Evolutionary conservation across 2,888 invertebrate species (phyloP), one percentile per base, ranked within the genome.

Genomic region (Pegoplata infirma): DNA sequence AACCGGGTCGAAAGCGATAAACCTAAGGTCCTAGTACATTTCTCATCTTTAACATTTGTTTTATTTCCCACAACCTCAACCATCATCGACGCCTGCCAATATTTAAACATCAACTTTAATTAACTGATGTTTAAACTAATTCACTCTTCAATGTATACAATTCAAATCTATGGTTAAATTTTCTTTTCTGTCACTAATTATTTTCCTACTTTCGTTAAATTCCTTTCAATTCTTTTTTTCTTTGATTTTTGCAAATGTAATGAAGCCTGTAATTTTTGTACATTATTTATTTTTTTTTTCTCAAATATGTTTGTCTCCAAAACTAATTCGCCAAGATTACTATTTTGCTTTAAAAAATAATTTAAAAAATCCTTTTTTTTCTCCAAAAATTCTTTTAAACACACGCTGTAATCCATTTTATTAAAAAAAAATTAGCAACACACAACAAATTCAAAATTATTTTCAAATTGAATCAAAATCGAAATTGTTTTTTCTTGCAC

Each of bases 221-320:
- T 53, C 5, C 5, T 19, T 21, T 36, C 19, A 28, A 55, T 55
- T 68, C 1, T 81, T 83, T 80, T 83, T 85, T 84, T 76, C 66
- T 71, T 4, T 46, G 80, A 82, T 85, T 82, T 77, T 58, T 56
- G 75, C 63, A 72, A 75, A 53, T 79, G 79, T 75, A 47, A 79
- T 75, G 71, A 63, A 75, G 79, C 79, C 79, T 79, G 79, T 67
- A 63, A 21, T 64, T 66, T 71, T 63, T 58, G 58, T 64, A 73
- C 61, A 58, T 68, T 49, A 51, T 53, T n/a, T n/a, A n/a, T n/a
- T n/a, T n/a, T n/a, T n/a, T n/a, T 69, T 36, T 47, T 44, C 19
- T 63, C 55, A 59, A 46, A 59, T 59, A 68, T 68, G 32, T 74
- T 78, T 53, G 66, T 17, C 46, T 69, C 44, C 64, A 66, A 66